Conservation (phyloP, 2,888 invertebrate species). For the Diarsia brunnea region DNA sequence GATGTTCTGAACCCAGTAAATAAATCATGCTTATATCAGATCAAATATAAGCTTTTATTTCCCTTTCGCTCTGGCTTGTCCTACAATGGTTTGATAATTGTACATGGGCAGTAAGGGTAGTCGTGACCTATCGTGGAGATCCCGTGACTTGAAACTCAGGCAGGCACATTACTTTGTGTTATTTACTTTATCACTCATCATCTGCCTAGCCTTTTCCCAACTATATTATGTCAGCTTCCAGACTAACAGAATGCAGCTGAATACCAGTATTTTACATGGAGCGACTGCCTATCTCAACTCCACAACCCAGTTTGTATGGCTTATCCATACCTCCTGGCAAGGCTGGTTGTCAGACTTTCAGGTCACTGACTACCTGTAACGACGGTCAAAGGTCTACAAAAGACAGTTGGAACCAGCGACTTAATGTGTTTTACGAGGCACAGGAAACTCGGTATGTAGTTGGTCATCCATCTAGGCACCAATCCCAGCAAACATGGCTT, state of each 20-base stretch:
- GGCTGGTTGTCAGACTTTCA: not conserved
- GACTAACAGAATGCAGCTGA: not conserved
- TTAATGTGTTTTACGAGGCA: no score
- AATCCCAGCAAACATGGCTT: no score
- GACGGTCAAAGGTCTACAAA: no score
- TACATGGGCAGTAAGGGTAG: not conserved
- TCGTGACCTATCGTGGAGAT: not conserved
- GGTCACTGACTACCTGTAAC: no score
- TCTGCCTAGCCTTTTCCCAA: not conserved
- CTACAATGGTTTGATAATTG: not conserved
- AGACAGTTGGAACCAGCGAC: no score
- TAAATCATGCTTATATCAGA: no score
- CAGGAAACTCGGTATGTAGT: no score
- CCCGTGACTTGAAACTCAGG: not conserved
- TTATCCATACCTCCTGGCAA: not conserved
- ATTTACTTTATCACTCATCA: not conserved
- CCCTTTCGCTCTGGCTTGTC: no score
- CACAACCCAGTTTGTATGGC: not conserved
- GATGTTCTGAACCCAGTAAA: no score
- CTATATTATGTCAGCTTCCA: not conserved
- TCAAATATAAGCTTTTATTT: no score
- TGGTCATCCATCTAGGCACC: no score
- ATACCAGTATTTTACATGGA: not conserved
- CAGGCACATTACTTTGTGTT: not conserved
- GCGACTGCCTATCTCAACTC: not conserved